A percentile compares a stretch with the other conserved stretches of the same genome.
Conservation (phyloP, 1,140 invertebrate species). For the Propsilocerus akamusi region DNA sequence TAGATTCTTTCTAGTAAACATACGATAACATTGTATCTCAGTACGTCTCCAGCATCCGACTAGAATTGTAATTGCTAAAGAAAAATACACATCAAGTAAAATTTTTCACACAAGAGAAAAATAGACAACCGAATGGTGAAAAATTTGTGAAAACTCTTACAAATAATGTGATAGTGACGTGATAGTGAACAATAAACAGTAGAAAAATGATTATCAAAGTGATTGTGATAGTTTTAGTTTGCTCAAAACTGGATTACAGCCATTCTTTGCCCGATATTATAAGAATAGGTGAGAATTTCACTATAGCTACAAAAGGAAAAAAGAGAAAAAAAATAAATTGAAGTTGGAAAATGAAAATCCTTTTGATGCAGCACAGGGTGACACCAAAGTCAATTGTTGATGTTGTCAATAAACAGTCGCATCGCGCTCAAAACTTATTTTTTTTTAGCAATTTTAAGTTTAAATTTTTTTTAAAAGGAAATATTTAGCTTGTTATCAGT, state of each 20-base stretch:
- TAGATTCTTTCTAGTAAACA: not conserved
- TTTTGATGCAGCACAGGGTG: constrained; percentile 1
- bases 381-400: not conserved
- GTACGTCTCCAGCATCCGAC: constrained; percentile 1
- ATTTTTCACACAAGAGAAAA: not conserved
- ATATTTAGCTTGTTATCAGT: no score
- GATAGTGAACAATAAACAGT: not conserved
- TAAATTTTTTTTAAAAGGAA: not conserved
- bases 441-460: not conserved
- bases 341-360: not conserved
- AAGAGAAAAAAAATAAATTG: not conserved
- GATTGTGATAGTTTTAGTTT: constrained; percentile 2
- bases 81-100: not conserved
- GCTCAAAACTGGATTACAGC: not conserved
- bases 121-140: not conserved
- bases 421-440: no score
- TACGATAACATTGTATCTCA: not conserved
- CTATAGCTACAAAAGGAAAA: no score
- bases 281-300: not conserved
- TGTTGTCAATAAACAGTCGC: no score
- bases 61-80: not conserved
- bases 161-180: not conserved
- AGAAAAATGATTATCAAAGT: constrained; percentile 1
- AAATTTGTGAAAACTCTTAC: not conserved
- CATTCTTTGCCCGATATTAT: not conserved